These are phyloP conservation scores for Acipenser oxyrinchus DNA, from an alignment of 2,797 vertebrate species.

Conservation along the genomic window DNA sequence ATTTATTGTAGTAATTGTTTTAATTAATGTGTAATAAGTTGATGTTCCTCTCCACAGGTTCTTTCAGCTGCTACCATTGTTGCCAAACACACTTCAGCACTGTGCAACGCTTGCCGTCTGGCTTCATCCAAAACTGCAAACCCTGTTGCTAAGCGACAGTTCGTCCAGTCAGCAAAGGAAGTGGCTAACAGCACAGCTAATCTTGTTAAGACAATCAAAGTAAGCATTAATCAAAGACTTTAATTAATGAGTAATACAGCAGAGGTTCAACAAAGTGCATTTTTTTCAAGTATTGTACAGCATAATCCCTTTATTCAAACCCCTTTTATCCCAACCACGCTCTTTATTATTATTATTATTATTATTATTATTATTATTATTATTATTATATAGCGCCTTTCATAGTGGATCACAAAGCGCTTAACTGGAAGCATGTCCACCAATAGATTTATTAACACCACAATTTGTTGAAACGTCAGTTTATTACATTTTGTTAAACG, in stretches of 20 bases:
- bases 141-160: slow-evolving; percentile 94
- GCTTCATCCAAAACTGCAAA: slow-evolving; percentile 88
- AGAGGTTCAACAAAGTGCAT: not conserved
- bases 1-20: too few species aligned
- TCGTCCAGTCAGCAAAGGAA: slow-evolving; percentile 95
- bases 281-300: not conserved
- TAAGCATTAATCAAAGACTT: slow-evolving; percentile 33
- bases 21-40: too few species aligned
- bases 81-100: slow-evolving; percentile 91
- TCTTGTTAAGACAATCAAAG: slow-evolving; percentile 97
- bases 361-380: too few species aligned
- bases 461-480: too few species aligned
- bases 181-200: slow-evolving; percentile 97
- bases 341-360: too few species aligned
- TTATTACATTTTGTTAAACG: too few species aligned
- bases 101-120: slow-evolving; percentile 91
- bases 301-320: not conserved
- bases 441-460: too few species aligned
- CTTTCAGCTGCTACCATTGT: slow-evolving; percentile 95
- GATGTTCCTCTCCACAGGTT: slow-evolving; percentile 55
- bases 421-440: too few species aligned
- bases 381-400: too few species aligned
- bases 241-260: not conserved
- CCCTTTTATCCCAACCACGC: not conserved
- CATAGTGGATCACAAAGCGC: too few species aligned